Conservation (phyloP, 2,888 invertebrate species). For the Acrobasis consociella region DNA sequence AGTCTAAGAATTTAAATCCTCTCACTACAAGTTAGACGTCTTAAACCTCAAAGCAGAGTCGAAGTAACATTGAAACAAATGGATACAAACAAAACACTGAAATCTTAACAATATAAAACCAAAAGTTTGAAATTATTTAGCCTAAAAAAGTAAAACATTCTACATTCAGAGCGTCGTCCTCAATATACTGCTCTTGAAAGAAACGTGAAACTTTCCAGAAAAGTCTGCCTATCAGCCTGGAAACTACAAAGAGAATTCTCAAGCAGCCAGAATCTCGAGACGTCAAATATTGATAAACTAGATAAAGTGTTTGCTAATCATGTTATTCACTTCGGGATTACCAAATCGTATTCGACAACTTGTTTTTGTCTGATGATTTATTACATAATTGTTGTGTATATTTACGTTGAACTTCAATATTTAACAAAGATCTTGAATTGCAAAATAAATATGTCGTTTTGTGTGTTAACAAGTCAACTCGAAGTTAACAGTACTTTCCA, state of each 20-base stretch:
- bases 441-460: too few relatives aligned
- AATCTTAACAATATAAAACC: too few relatives aligned
- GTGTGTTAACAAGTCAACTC: too few relatives aligned
- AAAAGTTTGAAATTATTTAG: neutral
- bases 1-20: too few relatives aligned
- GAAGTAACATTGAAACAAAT: too few relatives aligned
- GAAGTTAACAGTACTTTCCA: too few relatives aligned
- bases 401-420: neutral
- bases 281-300: constrained; percentile 13
- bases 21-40: too few relatives aligned
- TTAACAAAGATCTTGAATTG: too few relatives aligned
- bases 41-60: too few relatives aligned
- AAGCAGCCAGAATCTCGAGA: neutral
- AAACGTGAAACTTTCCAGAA: neutral
- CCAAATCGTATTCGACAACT: neutral
- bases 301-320: constrained; percentile 10
- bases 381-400: neutral
- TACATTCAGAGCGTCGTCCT: neutral
- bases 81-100: too few relatives aligned
- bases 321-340: constrained; percentile 21
- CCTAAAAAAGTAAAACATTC: neutral
- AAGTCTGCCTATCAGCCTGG: constrained; percentile 1
- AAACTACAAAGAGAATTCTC: constrained; percentile 3
- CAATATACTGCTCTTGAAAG: neutral
- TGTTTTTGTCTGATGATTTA: neutral